These are phyloP conservation scores for Cryptoleucopteryx plumbea DNA, from an alignment of 2,113 vertebrate genomes.

Conservation along the genomic window DNA sequence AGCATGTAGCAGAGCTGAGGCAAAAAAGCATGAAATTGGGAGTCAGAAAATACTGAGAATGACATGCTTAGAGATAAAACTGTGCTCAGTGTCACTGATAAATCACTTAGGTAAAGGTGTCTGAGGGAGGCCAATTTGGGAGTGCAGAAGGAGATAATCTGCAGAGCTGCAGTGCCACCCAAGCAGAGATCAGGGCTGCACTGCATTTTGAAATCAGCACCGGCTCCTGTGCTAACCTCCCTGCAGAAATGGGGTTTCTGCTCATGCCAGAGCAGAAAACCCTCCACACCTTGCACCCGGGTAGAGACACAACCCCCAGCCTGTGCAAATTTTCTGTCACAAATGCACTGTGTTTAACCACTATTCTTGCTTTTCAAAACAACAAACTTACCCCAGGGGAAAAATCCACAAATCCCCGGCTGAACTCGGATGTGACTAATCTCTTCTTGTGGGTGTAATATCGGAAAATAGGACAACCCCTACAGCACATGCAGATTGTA, in stretches of 20 bases:
- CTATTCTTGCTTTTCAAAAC: background rate
- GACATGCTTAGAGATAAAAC: background rate
- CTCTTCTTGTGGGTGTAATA: background rate
- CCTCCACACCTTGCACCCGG: background rate
- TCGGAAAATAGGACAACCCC: background rate
- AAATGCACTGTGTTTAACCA: background rate
- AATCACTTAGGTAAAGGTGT: background rate
- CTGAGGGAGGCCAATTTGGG: background rate
- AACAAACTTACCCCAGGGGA: background rate
- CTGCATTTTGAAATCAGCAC: background rate
- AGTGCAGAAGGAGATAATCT: background rate
- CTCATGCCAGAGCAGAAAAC: accelerated
- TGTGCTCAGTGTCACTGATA: background rate
- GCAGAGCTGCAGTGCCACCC: background rate
- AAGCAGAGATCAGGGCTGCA: background rate
- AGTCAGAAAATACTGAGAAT: background rate
- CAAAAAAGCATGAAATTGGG: background rate
- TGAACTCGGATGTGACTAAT: background rate
- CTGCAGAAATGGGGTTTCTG: background rate
- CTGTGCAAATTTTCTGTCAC: background rate
- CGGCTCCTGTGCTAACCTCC: accelerated
- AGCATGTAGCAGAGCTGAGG: background rate
- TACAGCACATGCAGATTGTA: background rate
- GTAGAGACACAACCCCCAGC: too few relatives aligned
- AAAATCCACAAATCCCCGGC: background rate